Base-by-base conservation (phyloP, 30 jellyfish, hydroid and myxozoan species). In the Clytia hemisphaerica region DNA sequence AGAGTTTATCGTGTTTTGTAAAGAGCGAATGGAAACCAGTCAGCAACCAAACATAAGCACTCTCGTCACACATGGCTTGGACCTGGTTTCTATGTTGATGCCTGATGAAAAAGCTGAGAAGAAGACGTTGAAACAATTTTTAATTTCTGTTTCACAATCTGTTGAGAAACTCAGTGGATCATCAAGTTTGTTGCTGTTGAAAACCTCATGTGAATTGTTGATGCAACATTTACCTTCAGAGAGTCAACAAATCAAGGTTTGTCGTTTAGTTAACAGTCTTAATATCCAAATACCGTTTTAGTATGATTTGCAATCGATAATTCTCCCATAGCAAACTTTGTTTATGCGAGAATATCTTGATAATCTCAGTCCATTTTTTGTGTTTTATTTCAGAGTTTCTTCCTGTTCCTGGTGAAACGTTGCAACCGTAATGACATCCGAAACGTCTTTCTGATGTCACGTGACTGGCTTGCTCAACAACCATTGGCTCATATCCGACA, bases 11-110 rank as follows among this genome's bases (percentile, higher is more conserved):
- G 60, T 51, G 0, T 35, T 54, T 7, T 72, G 89, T 59, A 16
- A 30, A 18, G 57, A 72, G 28, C 63, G 73, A 33, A 73, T 80
- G 15, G 47, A 62, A 53, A 58, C 32, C 19, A 31, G 46, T 28
- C 58, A 65, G 18, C 61, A 75, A n/a, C n/a, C n/a, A n/a, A n/a
- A n/a, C 7, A 73, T 82, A 15, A 61, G 54, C 34, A 75, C 83
- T 37, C 64, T 82, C 38, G 28, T 82, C 4, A 42, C 88, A 15
- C 75, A 82, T 40, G 94, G 94, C 38, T 60, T 82, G 24, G 88
- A 82, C 45, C 58, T 82, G 47, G 65, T 82, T 3, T 72, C 94
- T 22, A 37, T 74, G 67, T 67, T 82, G 5, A 64, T 82, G 88
- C 94, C 94, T 12, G 40, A 45, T 22, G 89, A 40, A 44, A 66